Percentiles rank a stretch among this genome's conserved stretches.
Conservation (phyloP, 2,113 vertebrate species). For the Prunella fulvescens region DNA sequence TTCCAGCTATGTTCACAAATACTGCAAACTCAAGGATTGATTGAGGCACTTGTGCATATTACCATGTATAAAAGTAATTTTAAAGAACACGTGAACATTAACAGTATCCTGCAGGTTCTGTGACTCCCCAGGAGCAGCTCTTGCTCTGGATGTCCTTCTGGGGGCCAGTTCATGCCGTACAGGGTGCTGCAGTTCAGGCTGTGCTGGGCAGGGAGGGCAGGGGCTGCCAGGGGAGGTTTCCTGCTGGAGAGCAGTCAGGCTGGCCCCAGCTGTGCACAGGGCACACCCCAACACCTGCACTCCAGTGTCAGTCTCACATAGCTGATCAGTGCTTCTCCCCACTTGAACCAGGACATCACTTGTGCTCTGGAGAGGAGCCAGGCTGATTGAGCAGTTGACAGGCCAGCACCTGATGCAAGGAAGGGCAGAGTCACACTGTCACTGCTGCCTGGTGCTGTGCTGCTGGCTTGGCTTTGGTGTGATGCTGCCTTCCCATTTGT, state of each 20-base stretch:
- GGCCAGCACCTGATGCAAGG: not conserved
- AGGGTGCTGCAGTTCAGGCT: not conserved
- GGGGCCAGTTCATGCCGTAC: not conserved
- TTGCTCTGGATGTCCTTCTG: not conserved
- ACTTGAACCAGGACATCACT: not conserved
- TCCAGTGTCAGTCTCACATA: rapidly evolving
- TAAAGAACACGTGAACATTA: not conserved
- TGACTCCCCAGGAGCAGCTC: not conserved
- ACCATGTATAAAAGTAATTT: not conserved
- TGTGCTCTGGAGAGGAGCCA: not conserved
- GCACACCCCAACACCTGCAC: rapidly evolving
- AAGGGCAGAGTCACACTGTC: not conserved
- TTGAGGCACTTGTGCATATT: not conserved
- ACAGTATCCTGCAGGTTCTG: not conserved
- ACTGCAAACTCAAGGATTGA: not conserved
- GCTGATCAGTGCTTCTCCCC: not conserved
- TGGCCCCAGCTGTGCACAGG: not conserved
- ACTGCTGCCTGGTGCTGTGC: not conserved
- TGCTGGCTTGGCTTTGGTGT: not conserved
- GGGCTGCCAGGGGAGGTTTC: not conserved
- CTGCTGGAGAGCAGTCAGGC: not conserved
- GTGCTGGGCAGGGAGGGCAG: not conserved
- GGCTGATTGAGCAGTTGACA: not conserved
- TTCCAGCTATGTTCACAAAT: not conserved
- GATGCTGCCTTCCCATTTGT: not conserved